Base-by-base conservation (phyloP, 2,888 invertebrate species). In the Furcula furcula region DNA sequence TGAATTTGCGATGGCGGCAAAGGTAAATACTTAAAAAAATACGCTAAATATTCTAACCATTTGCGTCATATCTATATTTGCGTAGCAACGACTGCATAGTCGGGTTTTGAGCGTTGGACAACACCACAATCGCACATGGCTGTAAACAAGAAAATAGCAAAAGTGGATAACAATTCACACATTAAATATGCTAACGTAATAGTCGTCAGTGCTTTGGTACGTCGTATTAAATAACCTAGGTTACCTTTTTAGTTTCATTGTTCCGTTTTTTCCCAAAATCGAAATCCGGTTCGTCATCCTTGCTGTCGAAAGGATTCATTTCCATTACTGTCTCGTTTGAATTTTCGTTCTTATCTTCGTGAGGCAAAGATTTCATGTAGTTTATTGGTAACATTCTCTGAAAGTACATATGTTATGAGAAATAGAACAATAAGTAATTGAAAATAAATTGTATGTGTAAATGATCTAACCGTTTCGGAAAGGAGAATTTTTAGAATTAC, bases 21-120 rank as follows among this genome's bases (percentile, higher is more conserved):
- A 25, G 25, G 9, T 34, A 23, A 22, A 33, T 35, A n/a, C n/a
- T 36, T 1, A 29, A 38, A 38, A 45, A 43, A 36, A 23, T 31
- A 39, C 46, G 34, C 22, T 46, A 45, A 55, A 38, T 53, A 15
- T 22, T 49, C 66, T 63, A 31, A 76, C 87, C 87, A 25, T 80
- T 76, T 38, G 76, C 66, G 43, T 87, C 74, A 43, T 86, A 88
- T 74, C 80, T 71, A 39, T 88, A 87, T 57, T 75, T 86, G 42
- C 87, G 76, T 40, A 87, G 46, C 14, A 87, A 55, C 7, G 86
- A 76, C 52, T 84, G 83, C 69, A 77, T 73, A 29, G 46, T 69
- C 7, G 84, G 71, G 36, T 72, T 78, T 56, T 82, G 83, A 29
- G 69, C 55, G 40, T 77, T 83, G 14, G 87, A 86, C 27, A 85